Percentiles rank a stretch among this genome's conserved stretches.
These are phyloP conservation scores for Riparia riparia DNA, from an alignment of 2,113 vertebrate genomes.

Conservation along the genomic window DNA sequence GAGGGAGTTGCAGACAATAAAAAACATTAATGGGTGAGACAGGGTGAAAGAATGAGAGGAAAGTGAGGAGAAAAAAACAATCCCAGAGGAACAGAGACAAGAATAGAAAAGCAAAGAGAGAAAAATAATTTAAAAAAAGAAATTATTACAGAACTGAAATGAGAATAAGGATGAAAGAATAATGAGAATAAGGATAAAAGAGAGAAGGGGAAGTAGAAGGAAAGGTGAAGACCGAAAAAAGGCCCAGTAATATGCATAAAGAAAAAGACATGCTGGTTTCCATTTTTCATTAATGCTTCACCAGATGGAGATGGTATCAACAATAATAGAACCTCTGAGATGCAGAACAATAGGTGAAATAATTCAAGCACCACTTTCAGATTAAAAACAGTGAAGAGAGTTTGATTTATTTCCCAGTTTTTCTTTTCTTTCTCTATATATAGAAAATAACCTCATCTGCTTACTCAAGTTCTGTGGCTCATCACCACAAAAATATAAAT, in stretches of 20 bases:
- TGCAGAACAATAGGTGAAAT: conserved; percentile 21
- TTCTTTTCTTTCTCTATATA: conserved; percentile 7
- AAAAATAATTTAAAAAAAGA: background rate
- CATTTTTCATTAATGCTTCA: background rate
- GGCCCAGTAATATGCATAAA: background rate
- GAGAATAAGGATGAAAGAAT: background rate
- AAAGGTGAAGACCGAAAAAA: background rate
- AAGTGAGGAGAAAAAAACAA: background rate
- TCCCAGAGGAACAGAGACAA: background rate
- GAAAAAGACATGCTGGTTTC: background rate
- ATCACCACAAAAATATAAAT: conserved; percentile 46
- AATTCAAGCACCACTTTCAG: conserved; percentile 28
- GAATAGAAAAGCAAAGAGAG: background rate
- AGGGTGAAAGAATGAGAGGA: background rate
- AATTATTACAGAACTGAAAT: background rate
- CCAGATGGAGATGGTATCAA: background rate
- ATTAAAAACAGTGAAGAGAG: background rate
- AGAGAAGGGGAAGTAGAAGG: background rate
- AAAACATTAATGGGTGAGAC: background rate
- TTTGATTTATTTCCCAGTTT: conserved; percentile 31
- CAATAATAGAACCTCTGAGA: background rate
- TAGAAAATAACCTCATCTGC: conserved; percentile 36
- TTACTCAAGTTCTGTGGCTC: conserved; percentile 21
- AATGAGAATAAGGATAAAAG: background rate
- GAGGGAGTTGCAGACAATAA: background rate